Percentiles rank a stretch among this genome's conserved stretches.
Conservation (phyloP, 2,888 invertebrate species). For the Xestobium rufovillosum region DNA sequence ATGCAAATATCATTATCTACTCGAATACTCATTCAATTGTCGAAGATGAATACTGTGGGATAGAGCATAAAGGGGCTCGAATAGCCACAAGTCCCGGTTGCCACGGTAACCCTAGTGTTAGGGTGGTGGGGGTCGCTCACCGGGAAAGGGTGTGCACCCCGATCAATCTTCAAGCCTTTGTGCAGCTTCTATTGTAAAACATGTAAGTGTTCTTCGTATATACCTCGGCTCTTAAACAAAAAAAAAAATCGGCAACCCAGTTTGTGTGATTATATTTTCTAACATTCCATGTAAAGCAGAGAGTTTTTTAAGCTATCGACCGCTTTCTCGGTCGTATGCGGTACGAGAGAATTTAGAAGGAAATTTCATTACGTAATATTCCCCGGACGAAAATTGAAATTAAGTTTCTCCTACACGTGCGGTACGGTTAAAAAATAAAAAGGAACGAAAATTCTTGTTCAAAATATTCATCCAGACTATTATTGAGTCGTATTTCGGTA, state of each 20-base stretch:
- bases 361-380: no score
- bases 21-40: conserved; percentile 43
- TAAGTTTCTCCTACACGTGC: no score
- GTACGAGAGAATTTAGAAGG: no score
- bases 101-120: conserved; percentile 32
- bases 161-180: conserved; percentile 41
- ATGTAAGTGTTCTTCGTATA: conserved; percentile 32
- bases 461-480: no score
- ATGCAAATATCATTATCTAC: conserved; percentile 44
- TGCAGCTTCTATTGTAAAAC: conserved; percentile 36
- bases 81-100: conserved; percentile 40
- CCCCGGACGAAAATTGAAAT: no score
- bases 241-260: no score
- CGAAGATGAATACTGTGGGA: conserved; percentile 41
- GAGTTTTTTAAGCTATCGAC: conserved; percentile 14
- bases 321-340: conserved; percentile 26
- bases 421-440: no score
- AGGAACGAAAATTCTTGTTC: no score
- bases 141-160: conserved; percentile 40
- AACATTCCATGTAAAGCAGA: neutral
- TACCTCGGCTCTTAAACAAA: conserved; percentile 1
- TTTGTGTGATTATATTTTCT: neutral
- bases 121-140: conserved; percentile 26
- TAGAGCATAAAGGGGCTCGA: conserved; percentile 41
- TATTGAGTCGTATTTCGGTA: no score